Base-by-base conservation (phyloP, 2,888 invertebrate species). In the Diplolepis rosae region DNA sequence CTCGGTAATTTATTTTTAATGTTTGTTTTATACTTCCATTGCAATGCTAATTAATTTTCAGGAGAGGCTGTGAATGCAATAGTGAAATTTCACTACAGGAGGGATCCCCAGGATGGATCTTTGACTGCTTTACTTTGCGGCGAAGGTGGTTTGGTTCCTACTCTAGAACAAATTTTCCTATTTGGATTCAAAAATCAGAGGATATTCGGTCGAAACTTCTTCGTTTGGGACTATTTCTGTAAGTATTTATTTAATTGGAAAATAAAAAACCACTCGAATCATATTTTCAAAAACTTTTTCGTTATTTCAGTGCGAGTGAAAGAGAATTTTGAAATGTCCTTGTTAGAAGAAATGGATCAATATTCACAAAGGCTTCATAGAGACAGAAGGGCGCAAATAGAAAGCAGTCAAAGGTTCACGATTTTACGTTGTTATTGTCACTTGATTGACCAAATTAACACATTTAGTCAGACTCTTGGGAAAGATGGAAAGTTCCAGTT, bases 151-250 rank as follows among this genome's bases (percentile, higher is more conserved):
- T 91, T 99, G 6, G 98, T 99, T 1, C 94, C 95, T 85, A 96
- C 97, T 84, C 90, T 99, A 80, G 98, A 99, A 88, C 95, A 96
- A 87, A 97, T 97, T 1, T 98, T 99, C 89, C 92, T 97, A n/a
- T 95, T 95, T 83, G 99, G 99, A 6, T 98, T 98, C 89, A 96
- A 96, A 83, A 98, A 98, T 5, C 93, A 96, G 2, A 92, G 98
- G 72, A 92, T 98, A 81, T 98, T 99, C 89, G 95, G 97, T 28
- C 93, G 95, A 81, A 98, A 98, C 90, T 93, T 98, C 79, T 99
- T 97, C 87, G 94, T 99, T 77, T 99, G 99, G 99, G 99, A 99
- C 89, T 99, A 96, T 90, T 94, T 99, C 85, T 95, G 98, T 98
- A 90, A 91, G 91, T 89, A 65, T 71, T 65, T 48, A 50, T 45